These are phyloP conservation scores for Leptarthrus brevirostris DNA, from an alignment of 2,888 invertebrate species.

Conservation along the genomic window DNA sequence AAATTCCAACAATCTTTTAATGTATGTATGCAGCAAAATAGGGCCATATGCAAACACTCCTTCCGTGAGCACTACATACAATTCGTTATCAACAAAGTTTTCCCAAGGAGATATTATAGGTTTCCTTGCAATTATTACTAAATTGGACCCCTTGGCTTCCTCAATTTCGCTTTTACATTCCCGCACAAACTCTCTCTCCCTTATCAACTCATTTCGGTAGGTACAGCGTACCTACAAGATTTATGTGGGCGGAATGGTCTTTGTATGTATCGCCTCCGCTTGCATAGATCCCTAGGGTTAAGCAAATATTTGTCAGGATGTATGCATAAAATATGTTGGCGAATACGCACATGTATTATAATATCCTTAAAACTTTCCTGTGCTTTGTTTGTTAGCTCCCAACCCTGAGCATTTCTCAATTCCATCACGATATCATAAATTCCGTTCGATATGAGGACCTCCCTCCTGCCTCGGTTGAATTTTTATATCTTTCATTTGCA, in stretches of 20 bases:
- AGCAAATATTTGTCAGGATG: constrained; percentile 37
- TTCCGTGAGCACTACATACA: too few relatives aligned
- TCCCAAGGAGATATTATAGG: too few relatives aligned
- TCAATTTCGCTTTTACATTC: background rate
- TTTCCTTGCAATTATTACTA: too few relatives aligned
- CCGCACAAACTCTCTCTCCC: background rate
- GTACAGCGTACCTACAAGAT: background rate
- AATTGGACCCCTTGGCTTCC: too few relatives aligned
- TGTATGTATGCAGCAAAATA: too few relatives aligned
- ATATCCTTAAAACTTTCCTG: constrained; percentile 39
- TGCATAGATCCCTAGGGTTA: constrained; percentile 26
- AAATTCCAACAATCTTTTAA: too few relatives aligned
- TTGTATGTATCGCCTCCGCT: background rate
- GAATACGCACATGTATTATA: constrained; percentile 45
- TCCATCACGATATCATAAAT: constrained; percentile 40
- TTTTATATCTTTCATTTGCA: background rate
- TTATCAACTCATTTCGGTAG: background rate
- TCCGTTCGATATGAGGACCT: constrained; percentile 11
- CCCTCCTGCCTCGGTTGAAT: background rate
- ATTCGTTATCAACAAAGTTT: too few relatives aligned
- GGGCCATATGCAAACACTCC: too few relatives aligned
- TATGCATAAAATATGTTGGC: constrained; percentile 42
- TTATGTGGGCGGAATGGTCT: background rate
- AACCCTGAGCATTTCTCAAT: constrained; percentile 20
- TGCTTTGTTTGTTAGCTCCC: constrained; percentile 19